A percentile compares a stretch with the other conserved stretches of the same genome.
These are phyloP conservation scores for Notiomystis cincta DNA, from an alignment of 2,113 vertebrate species.

Conservation along the genomic window DNA sequence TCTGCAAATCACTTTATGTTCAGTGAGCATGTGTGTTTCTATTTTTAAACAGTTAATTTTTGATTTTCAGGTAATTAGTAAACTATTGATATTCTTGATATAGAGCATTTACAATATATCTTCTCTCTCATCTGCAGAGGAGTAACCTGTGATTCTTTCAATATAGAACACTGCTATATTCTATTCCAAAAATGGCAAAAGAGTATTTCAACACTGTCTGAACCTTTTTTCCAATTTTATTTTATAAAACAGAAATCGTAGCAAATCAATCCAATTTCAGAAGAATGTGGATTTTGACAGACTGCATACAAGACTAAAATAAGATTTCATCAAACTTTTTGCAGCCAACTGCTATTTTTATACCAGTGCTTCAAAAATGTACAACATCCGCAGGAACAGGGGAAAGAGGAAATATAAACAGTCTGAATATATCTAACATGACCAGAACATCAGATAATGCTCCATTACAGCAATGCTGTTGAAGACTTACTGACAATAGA, in stretches of 20 bases:
- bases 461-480: not conserved
- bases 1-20: not conserved
- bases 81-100: not conserved
- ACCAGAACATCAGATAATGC: not conserved
- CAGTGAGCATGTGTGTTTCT: not conserved
- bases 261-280: not conserved
- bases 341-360: not conserved
- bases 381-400: rapidly evolving
- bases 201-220: not conserved
- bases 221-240: not conserved
- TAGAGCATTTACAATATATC: not conserved
- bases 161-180: not conserved
- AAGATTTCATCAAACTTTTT: not conserved
- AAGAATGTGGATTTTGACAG: not conserved
- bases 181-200: not conserved
- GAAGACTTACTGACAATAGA: not conserved
- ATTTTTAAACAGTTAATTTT: not conserved
- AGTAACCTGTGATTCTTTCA: not conserved
- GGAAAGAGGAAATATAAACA: not conserved
- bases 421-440: not conserved
- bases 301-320: not conserved
- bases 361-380: not conserved
- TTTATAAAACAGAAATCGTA: not conserved
- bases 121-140: not conserved
- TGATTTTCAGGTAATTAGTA: conserved; percentile 26